Percentiles rank a stretch among this genome's conserved stretches.
These are phyloP conservation scores for Sphenopsis melanotis DNA, from an alignment of 2,797 vertebrate genomes.

Conservation along the genomic window DNA sequence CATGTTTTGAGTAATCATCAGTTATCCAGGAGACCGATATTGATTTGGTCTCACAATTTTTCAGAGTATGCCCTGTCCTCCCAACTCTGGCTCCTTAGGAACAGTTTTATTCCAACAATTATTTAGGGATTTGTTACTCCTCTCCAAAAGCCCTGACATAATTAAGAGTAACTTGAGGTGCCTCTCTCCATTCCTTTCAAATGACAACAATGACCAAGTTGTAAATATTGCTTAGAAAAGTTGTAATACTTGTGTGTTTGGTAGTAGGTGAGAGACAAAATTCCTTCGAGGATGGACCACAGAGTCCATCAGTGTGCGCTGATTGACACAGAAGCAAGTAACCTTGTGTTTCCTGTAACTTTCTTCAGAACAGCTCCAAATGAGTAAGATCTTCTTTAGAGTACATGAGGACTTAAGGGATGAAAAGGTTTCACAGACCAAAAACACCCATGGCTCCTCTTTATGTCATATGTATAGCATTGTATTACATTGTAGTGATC, in stretches of 20 bases:
- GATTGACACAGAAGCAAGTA: neutral
- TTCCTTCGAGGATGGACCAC: neutral
- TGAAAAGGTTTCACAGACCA: neutral
- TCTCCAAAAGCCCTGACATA: neutral
- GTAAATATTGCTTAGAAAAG: neutral
- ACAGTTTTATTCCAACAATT: neutral
- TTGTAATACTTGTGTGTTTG: neutral
- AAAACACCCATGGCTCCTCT: neutral
- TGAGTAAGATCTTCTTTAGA: neutral
- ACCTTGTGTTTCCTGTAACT: rapidly evolving
- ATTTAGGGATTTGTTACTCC: neutral
- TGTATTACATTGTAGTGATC: neutral
- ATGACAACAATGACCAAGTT: neutral
- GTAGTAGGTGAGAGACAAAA: neutral
- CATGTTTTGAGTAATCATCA: neutral
- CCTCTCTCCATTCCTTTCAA: neutral
- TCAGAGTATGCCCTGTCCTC: neutral
- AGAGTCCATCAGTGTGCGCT: neutral
- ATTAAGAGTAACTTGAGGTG: neutral
- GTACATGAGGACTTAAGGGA: neutral
- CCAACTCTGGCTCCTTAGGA: neutral
- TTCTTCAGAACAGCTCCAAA: neutral
- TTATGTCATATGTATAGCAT: neutral
- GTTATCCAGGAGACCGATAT: neutral
- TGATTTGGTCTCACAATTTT: neutral